phyloP scores from a whole-genome alignment of 1,140 invertebrate genomes.

The Scaptomyza graminum region DNA sequence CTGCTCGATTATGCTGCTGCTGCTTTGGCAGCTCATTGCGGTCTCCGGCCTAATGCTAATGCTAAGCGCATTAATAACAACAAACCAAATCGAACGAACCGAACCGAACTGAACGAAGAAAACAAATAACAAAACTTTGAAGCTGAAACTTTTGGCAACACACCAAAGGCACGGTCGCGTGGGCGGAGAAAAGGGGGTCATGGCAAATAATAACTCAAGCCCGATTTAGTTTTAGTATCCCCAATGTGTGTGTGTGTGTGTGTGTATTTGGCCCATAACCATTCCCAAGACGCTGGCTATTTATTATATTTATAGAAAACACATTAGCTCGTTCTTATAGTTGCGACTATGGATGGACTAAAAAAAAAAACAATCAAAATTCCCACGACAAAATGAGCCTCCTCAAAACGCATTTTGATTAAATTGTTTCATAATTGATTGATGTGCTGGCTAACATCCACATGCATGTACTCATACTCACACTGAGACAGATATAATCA shows the following conservation, averaged over 20 bases:
- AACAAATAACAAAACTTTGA: conserved; percentile 16
- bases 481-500: conserved; percentile 31
- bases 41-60: conserved; percentile 18
- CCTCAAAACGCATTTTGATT: conserved; percentile 57
- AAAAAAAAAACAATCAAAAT: conserved; percentile 61
- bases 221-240: conserved; percentile 35
- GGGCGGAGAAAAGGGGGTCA: no score
- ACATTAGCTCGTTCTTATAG: conserved; percentile 66
- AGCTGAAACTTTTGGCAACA: conserved; percentile 13
- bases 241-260: neutral
- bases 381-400: conserved; percentile 33
- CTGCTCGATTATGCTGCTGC: neutral
- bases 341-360: conserved; percentile 21
- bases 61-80: conserved; percentile 40
- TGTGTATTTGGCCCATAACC: conserved; percentile 17
- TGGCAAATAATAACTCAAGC: conserved; percentile 34
- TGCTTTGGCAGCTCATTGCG: conserved; percentile 6
- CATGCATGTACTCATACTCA: neutral
- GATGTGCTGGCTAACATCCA: conserved; percentile 49
- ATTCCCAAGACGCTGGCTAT: conserved; percentile 34
- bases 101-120: neutral
- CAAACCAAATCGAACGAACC: neutral
- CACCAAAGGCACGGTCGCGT: neutral
- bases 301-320: conserved; percentile 72
- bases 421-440: conserved; percentile 82